A percentile compares a stretch with the other conserved stretches of the same genome.
These are phyloP conservation scores for Aphelocoma californica DNA, from an alignment of 2,797 vertebrate genomes.

Conservation along the genomic window DNA sequence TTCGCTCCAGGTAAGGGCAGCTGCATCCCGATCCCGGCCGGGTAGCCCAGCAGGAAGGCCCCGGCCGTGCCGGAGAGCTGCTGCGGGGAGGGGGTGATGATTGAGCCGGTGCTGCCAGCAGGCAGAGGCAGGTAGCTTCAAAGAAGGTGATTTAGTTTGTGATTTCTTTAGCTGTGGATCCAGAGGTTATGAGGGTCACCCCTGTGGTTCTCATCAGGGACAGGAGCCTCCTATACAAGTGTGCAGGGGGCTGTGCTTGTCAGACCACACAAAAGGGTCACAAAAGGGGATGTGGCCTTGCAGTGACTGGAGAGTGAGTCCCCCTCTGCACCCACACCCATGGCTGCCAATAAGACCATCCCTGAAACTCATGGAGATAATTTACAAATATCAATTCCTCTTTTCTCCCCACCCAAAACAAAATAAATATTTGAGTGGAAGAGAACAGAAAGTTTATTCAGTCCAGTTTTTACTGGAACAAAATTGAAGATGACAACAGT, in stretches of 20 bases:
- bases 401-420: fast-evolving
- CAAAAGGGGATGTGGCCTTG: neutral
- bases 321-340: neutral
- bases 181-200: neutral
- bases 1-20: slow-evolving; percentile 63
- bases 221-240: neutral
- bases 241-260: neutral
- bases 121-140: neutral
- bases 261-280: neutral
- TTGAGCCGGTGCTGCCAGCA: neutral
- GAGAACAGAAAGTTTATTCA: neutral
- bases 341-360: neutral
- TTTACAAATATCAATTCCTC: neutral
- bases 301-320: neutral
- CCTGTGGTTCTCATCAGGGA: neutral
- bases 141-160: neutral
- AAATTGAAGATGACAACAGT: neutral
- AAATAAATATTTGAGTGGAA: neutral
- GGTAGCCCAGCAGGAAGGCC: neutral
- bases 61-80: neutral
- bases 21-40: neutral
- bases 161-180: neutral
- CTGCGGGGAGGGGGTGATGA: neutral
- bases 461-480: neutral
- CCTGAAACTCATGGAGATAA: neutral